Evolutionary conservation across 2,113 vertebrate genomes (phyloP).

Genomic region (Loxodonta africana): DNA sequence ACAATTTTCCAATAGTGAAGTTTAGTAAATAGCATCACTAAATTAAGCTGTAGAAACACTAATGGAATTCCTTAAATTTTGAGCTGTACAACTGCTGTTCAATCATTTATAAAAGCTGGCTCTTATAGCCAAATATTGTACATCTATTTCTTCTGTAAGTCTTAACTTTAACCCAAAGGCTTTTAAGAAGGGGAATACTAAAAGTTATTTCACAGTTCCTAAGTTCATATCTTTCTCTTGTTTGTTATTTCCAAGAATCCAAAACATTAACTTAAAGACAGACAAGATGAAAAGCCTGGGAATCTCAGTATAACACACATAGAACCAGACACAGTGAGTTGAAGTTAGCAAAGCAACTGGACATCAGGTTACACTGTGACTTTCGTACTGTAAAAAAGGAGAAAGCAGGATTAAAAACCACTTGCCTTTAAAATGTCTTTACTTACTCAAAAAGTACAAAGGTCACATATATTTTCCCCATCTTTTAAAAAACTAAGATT

Average conservation of each 20-base stretch:
- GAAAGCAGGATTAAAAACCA: constrained; percentile 22
- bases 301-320: constrained; percentile 13
- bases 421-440: constrained; percentile 58
- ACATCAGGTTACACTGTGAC: constrained; percentile 51
- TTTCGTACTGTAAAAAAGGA: neutral
- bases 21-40: constrained; percentile 66
- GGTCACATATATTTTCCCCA: constrained; percentile 46
- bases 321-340: constrained; percentile 38
- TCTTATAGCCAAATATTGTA: constrained; percentile 48
- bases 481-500: constrained; percentile 33
- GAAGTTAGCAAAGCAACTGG: constrained; percentile 29
- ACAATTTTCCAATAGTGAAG: constrained; percentile 50
- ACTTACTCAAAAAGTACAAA: constrained; percentile 70
- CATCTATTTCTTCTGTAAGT: neutral
- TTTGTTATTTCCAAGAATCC: constrained; percentile 27
- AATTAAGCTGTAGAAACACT: constrained; percentile 55
- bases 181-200: neutral
- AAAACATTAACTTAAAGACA: constrained; percentile 41
- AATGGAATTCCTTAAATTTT: constrained; percentile 40
- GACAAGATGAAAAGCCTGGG: constrained; percentile 40
- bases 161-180: constrained; percentile 58
- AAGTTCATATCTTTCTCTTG: constrained; percentile 40
- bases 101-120: constrained; percentile 52
- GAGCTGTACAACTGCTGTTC: constrained; percentile 7
- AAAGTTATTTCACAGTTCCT: constrained; percentile 24